These are phyloP conservation scores for Choreutis nemorana DNA, from an alignment of 2,888 invertebrate species.

Conservation along the genomic window DNA sequence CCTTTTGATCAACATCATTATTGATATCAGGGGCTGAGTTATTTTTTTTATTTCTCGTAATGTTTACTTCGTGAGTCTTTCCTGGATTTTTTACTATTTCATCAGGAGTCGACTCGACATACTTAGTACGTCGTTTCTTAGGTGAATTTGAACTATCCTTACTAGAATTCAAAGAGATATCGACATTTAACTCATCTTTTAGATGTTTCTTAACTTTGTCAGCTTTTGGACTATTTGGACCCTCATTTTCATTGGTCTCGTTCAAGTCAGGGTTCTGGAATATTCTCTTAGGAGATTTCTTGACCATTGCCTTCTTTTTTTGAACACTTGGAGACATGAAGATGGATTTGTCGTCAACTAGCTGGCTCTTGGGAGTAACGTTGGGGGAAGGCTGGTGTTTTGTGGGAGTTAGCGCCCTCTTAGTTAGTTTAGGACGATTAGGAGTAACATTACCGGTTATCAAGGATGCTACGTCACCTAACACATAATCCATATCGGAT, in stretches of 20 bases:
- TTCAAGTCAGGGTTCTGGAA: constrained; percentile 47
- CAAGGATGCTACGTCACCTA: constrained; percentile 67
- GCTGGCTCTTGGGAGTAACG: constrained; percentile 53
- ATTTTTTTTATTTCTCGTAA: constrained; percentile 7
- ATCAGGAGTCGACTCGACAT: constrained; percentile 5
- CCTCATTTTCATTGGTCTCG: constrained; percentile 26
- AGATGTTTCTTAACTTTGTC: constrained; percentile 54
- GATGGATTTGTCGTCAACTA: constrained; percentile 44
- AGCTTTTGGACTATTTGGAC: constrained; percentile 32
- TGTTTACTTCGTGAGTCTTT: constrained; percentile 2
- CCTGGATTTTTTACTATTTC: constrained; percentile 3
- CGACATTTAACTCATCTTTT: constrained; percentile 31
- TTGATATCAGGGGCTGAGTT: too few relatives aligned
- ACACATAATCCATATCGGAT: constrained; percentile 63
- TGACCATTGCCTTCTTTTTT: constrained; percentile 52
- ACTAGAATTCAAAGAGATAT: constrained; percentile 5
- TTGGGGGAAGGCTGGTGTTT: constrained; percentile 52
- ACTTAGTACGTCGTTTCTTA: constrained; percentile 13
- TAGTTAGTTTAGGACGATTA: constrained; percentile 51
- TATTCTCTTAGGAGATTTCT: constrained; percentile 56
- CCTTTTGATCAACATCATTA: too few relatives aligned
- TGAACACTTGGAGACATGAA: constrained; percentile 49
- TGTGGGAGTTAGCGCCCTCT: constrained; percentile 46
- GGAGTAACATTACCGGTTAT: constrained; percentile 65
- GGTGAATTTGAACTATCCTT: constrained; percentile 16